Conservation (phyloP, 1,140 invertebrate species). For the Drosophila lowei region DNA sequence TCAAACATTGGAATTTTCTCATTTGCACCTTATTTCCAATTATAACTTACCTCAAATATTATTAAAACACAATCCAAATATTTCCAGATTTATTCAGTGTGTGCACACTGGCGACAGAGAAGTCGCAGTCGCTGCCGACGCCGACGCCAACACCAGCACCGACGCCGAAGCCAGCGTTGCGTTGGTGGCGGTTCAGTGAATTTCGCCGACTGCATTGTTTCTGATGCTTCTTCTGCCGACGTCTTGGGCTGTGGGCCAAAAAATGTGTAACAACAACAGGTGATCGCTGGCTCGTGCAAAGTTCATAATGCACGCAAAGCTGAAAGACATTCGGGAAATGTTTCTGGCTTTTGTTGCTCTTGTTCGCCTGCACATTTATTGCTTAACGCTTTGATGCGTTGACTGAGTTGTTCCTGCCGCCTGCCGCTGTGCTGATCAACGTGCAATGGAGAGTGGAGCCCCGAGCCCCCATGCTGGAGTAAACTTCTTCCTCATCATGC, state of each 20-base stretch:
- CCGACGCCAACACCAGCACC: conserved; percentile 8
- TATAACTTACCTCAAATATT: too few species aligned
- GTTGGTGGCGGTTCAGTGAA: conserved; percentile 55
- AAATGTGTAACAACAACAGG: conserved; percentile 44
- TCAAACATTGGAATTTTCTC: too few species aligned
- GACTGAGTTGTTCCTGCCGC: conserved; percentile 36
- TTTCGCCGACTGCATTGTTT: conserved; percentile 32
- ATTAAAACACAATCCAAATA: too few species aligned
- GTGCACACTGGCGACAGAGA: conserved; percentile 16
- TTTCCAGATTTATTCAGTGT: conserved; percentile 25
- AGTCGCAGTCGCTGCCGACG: conserved; percentile 54
- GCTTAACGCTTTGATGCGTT: conserved; percentile 80
- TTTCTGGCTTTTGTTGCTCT: conserved; percentile 15
- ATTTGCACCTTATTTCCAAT: too few species aligned
- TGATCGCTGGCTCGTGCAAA: conserved; percentile 75
- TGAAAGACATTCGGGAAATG: conserved; percentile 22
- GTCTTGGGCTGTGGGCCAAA: conserved; percentile 26
- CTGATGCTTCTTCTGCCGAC: conserved; percentile 11
- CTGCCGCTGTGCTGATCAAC: conserved; percentile 42
- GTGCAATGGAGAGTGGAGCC: conserved; percentile 28
- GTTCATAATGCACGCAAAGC: conserved; percentile 75
- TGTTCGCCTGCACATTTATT: conserved; percentile 70
- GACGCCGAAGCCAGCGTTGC: conserved; percentile 27
- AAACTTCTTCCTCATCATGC: conserved; percentile 45
- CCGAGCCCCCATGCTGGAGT: conserved; percentile 2